phyloP scores from a whole-genome alignment of 1,140 invertebrate genomes.

The Bombyx mori region ASM3026992v2 NC_085117.1:15981001-15981500 shows the following conservation, averaged over 20 bases:
- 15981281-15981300: slow-evolving; percentile 6
- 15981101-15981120: no score
- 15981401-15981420: slow-evolving; percentile 17
- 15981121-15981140: no score
- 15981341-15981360: slow-evolving; percentile 14
- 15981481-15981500: neutral
- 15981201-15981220: slow-evolving; percentile 1
- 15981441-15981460: neutral
- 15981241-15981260: neutral
- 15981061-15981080: no score
- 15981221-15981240: neutral
- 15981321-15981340: slow-evolving; percentile 8
- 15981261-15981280: slow-evolving; percentile 4
- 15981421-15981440: slow-evolving; percentile 4
- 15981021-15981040: no score
- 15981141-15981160: no score
- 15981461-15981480: no score
- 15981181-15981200: no score
- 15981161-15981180: no score
- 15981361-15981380: slow-evolving; percentile 17
- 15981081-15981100: no score
- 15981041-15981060: no score
- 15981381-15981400: slow-evolving; percentile 15
- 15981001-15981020: no score
- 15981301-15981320: slow-evolving; percentile 17